Evolutionary conservation across 2,797 vertebrate species (phyloP).

Genomic region (Polyboroides typus): DNA sequence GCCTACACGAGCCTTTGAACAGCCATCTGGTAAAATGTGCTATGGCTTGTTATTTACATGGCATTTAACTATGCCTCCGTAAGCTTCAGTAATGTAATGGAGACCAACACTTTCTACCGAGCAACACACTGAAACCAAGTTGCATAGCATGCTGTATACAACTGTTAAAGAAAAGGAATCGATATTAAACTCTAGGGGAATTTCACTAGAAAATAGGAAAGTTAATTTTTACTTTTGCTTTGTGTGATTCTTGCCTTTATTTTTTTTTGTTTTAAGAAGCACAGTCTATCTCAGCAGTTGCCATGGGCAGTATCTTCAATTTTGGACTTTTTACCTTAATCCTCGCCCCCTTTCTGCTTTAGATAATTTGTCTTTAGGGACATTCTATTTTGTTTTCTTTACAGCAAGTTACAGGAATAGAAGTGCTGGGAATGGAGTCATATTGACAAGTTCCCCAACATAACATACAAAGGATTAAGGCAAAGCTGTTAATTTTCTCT

Average conservation of each 20-base stretch:
- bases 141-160: neutral
- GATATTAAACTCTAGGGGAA: neutral
- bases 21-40: neutral
- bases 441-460: neutral
- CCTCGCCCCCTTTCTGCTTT: neutral
- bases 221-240: neutral
- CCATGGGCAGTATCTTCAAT: neutral
- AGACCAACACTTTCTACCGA: neutral
- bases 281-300: neutral
- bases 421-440: neutral
- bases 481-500: conserved; percentile 42
- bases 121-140: neutral
- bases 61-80: neutral
- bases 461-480: conserved; percentile 9
- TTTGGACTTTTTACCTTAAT: neutral
- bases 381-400: neutral
- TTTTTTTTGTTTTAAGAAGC: neutral
- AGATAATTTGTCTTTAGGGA: neutral
- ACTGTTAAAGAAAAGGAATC: neutral
- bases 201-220: neutral
- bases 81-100: neutral
- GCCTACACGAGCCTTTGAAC: neutral
- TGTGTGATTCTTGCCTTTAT: neutral
- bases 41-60: neutral
- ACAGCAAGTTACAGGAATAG: neutral